phyloP scores from a whole-genome alignment of 2,113 vertebrate genomes.

The Falcunculus frontatus region DNA sequence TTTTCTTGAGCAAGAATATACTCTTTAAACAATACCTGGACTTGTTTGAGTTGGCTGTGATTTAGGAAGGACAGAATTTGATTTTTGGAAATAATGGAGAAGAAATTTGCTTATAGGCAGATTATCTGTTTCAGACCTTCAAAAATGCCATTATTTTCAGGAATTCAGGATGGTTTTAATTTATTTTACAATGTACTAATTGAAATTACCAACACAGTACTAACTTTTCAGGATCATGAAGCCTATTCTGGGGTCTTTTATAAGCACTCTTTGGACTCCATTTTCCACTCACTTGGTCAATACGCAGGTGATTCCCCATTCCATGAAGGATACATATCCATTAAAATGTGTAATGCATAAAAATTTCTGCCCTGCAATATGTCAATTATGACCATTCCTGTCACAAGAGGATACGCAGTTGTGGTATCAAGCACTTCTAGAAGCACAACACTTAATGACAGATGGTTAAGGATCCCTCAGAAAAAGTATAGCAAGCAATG shows the following conservation, averaged over 20 bases:
- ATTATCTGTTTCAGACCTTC: not conserved
- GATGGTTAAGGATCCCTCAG: not conserved
- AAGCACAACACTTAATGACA: accelerated
- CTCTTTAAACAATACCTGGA: not conserved
- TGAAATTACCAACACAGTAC: not conserved
- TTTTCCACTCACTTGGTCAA: not conserved
- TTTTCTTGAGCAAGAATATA: not conserved
- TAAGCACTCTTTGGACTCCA: not conserved
- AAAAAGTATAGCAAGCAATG: not conserved
- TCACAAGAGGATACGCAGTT: not conserved
- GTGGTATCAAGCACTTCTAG: not conserved
- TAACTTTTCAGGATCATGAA: not conserved
- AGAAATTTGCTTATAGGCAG: not conserved
- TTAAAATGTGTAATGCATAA: not conserved
- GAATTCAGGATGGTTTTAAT: not conserved
- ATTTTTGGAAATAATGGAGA: not conserved
- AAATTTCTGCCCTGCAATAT: not conserved
- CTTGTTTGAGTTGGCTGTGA: not conserved
- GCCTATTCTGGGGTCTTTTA: not conserved
- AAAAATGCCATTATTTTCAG: not conserved
- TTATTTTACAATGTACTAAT: not conserved
- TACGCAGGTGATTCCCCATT: not conserved
- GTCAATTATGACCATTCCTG: not conserved
- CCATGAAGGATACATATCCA: not conserved
- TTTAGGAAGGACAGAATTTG: not conserved